Conservation (phyloP, 2,113 vertebrate species). For the Columba livia region DNA sequence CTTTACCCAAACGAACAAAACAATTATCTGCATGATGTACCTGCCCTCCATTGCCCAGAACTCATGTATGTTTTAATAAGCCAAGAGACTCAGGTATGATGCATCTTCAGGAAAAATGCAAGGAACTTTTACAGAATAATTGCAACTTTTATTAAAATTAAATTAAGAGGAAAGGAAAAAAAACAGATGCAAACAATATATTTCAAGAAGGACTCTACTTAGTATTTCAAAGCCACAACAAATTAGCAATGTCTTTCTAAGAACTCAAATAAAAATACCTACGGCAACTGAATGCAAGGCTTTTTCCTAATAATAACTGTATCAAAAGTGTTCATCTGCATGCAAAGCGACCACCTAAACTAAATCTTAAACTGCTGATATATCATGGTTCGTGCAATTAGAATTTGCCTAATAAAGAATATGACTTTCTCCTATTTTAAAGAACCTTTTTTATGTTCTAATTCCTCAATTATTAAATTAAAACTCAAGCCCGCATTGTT, state of each 20-base stretch:
- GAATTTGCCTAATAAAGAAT: conserved; percentile 26
- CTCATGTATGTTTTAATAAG: not conserved
- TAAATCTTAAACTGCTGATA: not conserved
- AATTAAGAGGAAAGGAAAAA: not conserved
- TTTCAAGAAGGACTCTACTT: not conserved
- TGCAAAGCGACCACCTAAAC: not conserved
- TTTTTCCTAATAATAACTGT: not conserved
- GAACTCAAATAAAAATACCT: not conserved
- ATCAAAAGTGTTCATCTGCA: not conserved
- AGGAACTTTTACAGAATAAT: not conserved
- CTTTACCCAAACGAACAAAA: not conserved
- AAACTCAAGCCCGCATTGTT: conserved; percentile 20
- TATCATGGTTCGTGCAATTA: not conserved
- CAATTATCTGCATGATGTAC: not conserved
- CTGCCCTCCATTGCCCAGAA: not conserved
- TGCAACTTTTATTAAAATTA: rapidly evolving
- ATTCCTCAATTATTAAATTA: conserved; percentile 50
- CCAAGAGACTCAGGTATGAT: not conserved
- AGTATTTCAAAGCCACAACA: not conserved
- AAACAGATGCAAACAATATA: not conserved
- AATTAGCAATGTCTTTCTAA: not conserved
- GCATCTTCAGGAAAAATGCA: not conserved
- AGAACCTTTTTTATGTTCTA: conserved; percentile 37
- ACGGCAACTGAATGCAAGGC: not conserved
- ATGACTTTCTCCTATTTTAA: not conserved